Evolutionary conservation across 1,140 invertebrate species (phyloP).

Genomic region (Nixonia krombeini): DNA sequence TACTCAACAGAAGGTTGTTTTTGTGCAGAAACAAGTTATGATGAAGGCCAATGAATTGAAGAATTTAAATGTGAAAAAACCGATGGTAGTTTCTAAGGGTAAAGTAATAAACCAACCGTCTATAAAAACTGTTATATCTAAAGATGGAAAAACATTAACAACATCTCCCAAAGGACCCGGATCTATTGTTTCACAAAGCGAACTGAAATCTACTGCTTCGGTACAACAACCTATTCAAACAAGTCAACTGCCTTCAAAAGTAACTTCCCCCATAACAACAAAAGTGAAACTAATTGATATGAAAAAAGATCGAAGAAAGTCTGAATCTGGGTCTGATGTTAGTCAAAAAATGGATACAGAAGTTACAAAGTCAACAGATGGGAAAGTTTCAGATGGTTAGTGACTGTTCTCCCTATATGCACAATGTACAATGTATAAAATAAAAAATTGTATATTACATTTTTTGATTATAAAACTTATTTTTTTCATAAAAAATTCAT

Average conservation of each 20-base stretch:
- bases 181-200: conserved; percentile 13
- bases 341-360: conserved; percentile 45
- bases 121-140: conserved; percentile 47
- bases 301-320: conserved; percentile 64
- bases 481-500: too few species aligned
- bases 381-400: conserved; percentile 52
- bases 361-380: conserved; percentile 43
- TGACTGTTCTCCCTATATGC: conserved; percentile 7
- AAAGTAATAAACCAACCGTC: conserved; percentile 50
- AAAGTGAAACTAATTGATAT: conserved; percentile 57
- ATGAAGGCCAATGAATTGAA: conserved; percentile 62
- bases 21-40: conserved; percentile 63
- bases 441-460: not conserved
- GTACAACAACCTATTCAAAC: conserved; percentile 27
- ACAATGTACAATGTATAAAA: too few species aligned
- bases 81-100: conserved; percentile 53
- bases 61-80: conserved; percentile 52
- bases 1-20: conserved; percentile 59
- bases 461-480: too few species aligned
- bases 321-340: conserved; percentile 42
- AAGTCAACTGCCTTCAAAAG: conserved; percentile 14
- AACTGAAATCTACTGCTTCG: conserved; percentile 33
- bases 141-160: conserved; percentile 55
- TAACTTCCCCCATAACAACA: conserved; percentile 3
- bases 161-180: conserved; percentile 32